Percentiles rank a stretch among this genome's conserved stretches.
These are phyloP conservation scores for Sipha flava DNA, from an alignment of 1,140 invertebrate genomes.

Conservation along the genomic window DNA sequence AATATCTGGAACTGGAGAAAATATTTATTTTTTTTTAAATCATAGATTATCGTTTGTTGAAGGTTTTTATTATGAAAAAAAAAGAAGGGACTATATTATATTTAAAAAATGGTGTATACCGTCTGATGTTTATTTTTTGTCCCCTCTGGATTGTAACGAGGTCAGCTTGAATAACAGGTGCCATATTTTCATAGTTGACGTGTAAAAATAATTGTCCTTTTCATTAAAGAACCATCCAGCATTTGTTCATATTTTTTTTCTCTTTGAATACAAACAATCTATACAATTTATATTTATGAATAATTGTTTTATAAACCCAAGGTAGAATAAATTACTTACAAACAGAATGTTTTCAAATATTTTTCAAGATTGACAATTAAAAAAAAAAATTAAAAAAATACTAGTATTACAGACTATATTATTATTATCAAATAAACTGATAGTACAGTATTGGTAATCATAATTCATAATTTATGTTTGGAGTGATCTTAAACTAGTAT, in stretches of 20 bases:
- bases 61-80: not conserved
- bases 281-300: not conserved
- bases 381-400: too few species aligned
- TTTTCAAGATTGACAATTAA: too few species aligned
- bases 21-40: too few species aligned
- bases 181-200: not conserved
- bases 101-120: not conserved
- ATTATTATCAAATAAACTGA: too few species aligned
- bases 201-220: not conserved
- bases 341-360: not conserved
- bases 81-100: not conserved
- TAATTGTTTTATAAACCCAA: not conserved
- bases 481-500: too few species aligned
- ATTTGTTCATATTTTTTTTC: not conserved
- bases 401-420: too few species aligned
- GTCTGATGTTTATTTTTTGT: not conserved
- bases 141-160: not conserved
- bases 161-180: slow-evolving; percentile 14
- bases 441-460: too few species aligned
- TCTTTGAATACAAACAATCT: not conserved
- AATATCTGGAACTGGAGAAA: too few species aligned
- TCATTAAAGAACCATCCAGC: not conserved
- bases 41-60: not conserved
- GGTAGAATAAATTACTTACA: not conserved
- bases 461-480: too few species aligned